These are phyloP conservation scores for Plectus sambesii DNA, from an alignment of 1,140 invertebrate species.

Conservation along the genomic window DNA sequence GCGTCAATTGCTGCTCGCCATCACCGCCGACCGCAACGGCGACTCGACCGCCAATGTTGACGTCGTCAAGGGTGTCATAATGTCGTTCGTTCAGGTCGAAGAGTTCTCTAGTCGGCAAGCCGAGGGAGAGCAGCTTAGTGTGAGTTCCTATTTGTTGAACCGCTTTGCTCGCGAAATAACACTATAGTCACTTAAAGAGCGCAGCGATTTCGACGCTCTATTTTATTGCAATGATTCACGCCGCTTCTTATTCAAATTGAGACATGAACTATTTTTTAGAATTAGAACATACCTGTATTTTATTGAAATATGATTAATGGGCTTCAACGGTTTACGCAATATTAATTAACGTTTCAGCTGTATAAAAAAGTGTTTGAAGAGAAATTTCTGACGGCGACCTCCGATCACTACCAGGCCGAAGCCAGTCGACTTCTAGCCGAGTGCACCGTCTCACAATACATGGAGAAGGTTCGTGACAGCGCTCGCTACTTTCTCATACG, in stretches of 20 bases:
- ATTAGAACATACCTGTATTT: too few species aligned
- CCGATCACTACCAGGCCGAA: background rate
- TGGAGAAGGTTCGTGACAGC: background rate
- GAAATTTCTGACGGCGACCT: background rate
- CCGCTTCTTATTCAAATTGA: too few species aligned
- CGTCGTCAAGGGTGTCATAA: background rate
- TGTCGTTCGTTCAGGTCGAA: background rate
- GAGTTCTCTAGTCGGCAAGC: too few species aligned
- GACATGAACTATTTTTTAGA: too few species aligned
- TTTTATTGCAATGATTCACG: too few species aligned
- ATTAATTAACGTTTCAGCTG: background rate
- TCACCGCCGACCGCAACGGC: background rate
- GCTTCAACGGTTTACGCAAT: background rate
- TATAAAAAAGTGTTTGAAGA: constrained; percentile 1
- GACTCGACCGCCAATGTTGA: background rate
- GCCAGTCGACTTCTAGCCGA: background rate
- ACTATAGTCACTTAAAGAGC: background rate
- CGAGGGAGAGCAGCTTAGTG: too few species aligned
- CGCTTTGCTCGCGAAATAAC: too few species aligned
- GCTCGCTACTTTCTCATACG: background rate
- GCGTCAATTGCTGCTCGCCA: background rate
- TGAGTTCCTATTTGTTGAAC: too few species aligned
- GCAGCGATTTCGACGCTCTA: background rate
- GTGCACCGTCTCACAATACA: background rate
- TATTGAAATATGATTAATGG: background rate